These are phyloP conservation scores for Erinaceus europaeus DNA, from an alignment of 2,113 vertebrate species.

Conservation along the genomic window DNA sequence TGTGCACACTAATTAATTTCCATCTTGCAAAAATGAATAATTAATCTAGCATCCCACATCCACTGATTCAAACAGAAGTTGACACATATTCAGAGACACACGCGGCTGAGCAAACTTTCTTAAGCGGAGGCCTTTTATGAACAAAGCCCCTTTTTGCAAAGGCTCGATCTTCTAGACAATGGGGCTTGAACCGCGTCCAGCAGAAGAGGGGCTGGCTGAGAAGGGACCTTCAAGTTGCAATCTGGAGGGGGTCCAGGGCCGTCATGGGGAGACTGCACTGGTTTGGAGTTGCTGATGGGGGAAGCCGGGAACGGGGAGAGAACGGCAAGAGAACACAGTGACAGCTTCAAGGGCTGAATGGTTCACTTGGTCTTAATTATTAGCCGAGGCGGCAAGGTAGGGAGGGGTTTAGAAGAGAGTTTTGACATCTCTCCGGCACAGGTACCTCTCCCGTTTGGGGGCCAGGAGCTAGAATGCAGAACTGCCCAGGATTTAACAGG, in stretches of 20 bases:
- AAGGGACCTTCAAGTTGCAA: neutral
- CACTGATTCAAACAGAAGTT: constrained; percentile 77
- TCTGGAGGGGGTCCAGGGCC: neutral
- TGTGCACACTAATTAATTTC: constrained; percentile 88
- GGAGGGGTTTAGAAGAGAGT: no score
- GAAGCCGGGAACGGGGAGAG: neutral
- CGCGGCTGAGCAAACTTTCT: constrained; percentile 70
- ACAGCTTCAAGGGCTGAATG: constrained; percentile 17
- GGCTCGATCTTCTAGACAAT: constrained; percentile 46
- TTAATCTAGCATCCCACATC: constrained; percentile 81
- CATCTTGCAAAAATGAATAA: constrained; percentile 86
- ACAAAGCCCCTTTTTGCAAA: constrained; percentile 66
- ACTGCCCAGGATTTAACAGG: no score
- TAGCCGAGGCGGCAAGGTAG: no score
- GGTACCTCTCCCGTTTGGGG: no score
- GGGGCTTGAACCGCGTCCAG: constrained; percentile 54
- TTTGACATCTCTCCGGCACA: no score
- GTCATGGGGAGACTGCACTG: neutral
- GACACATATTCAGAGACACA: constrained; percentile 73
- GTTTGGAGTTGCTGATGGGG: constrained; percentile 33
- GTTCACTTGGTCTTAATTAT: no score
- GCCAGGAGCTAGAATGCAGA: no score
- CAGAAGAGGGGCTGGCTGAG: constrained; percentile 22
- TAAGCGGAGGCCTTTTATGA: constrained; percentile 58
- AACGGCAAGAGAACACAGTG: neutral